Evolutionary conservation across 2,888 invertebrate species (phyloP).

Genomic region (Leucoma salicis): DNA sequence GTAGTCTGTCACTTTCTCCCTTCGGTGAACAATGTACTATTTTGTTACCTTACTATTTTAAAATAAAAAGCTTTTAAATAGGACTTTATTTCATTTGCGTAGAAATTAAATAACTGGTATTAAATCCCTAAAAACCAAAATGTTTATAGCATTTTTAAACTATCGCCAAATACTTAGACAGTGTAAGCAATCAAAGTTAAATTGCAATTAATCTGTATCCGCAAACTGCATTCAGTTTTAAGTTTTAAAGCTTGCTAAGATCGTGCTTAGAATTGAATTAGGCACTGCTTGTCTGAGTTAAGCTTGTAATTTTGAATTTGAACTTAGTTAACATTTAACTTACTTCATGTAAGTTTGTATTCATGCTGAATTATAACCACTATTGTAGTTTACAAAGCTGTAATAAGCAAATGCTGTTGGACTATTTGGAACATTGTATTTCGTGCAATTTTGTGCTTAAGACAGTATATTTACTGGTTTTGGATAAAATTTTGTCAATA

Average conservation of each 20-base stretch:
- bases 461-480: background rate
- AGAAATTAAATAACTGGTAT: no score
- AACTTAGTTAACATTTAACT: constrained; percentile 43
- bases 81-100: no score
- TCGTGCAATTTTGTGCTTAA: background rate
- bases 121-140: no score
- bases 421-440: background rate
- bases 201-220: constrained; percentile 26
- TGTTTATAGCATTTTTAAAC: no score
- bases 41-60: no score
- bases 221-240: constrained; percentile 32
- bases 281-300: constrained; percentile 45
- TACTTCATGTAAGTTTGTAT: constrained; percentile 28
- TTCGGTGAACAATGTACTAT: no score
- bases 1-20: no score
- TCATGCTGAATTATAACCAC: constrained; percentile 22
- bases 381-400: background rate
- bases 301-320: constrained; percentile 43
- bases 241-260: constrained; percentile 48
- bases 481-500: no score
- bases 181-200: constrained; percentile 25
- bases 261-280: constrained; percentile 57
- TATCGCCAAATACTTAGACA: no score
- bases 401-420: no score
- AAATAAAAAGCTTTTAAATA: no score